Percentiles rank a stretch among this genome's conserved stretches.
These are phyloP conservation scores for Pseudonaja textilis DNA, from an alignment of 2,113 vertebrate genomes.

Conservation along the genomic window DNA sequence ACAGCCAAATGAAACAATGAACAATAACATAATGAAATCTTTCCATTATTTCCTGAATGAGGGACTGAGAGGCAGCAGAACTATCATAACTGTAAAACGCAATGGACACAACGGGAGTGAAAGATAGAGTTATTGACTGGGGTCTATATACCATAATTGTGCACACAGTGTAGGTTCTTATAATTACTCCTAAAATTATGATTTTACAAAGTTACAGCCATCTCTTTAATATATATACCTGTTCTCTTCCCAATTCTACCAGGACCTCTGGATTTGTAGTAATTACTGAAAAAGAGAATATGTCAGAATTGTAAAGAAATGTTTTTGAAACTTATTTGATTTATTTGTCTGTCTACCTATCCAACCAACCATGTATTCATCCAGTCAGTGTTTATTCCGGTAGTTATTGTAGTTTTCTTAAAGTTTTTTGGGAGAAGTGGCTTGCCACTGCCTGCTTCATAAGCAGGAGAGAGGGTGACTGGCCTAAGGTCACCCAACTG, in stretches of 20 bases:
- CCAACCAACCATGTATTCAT: not conserved
- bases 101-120: not conserved
- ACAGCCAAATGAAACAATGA: not conserved
- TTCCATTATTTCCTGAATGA: not conserved
- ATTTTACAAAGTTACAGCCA: not conserved
- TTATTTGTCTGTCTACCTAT: not conserved
- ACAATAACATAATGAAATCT: not conserved
- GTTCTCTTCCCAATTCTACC: constrained; percentile 64
- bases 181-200: not conserved
- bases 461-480: not conserved
- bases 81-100: not conserved
- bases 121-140: not conserved
- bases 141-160: not conserved
- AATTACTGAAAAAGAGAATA: constrained; percentile 66
- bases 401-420: not conserved
- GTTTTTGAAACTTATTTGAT: not conserved
- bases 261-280: constrained; percentile 61
- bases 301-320: not conserved
- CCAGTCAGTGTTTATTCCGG: not conserved
- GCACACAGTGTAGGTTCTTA: not conserved
- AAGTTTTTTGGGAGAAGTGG: not conserved
- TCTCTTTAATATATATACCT: constrained; percentile 67
- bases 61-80: not conserved
- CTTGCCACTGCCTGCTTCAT: not conserved
- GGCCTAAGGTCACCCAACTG: not conserved